Conservation (phyloP, 2,888 invertebrate species). For the Atrina japonica region DNA sequence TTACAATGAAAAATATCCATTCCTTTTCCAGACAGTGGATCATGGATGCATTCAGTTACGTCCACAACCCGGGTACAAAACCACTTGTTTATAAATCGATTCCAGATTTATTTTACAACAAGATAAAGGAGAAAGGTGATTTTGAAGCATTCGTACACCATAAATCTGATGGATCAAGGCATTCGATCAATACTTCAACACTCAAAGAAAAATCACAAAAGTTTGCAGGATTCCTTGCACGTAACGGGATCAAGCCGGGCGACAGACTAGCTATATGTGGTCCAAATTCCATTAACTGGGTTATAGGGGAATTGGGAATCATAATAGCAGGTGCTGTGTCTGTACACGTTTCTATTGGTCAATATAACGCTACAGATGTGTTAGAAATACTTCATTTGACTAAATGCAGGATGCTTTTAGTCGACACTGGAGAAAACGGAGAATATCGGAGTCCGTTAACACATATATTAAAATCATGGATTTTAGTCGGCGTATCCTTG, state of each 20-base stretch:
- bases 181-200: conserved; percentile 1
- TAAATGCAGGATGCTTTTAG: conserved; percentile 11
- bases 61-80: neutral
- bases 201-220: neutral
- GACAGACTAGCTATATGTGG: conserved; percentile 27
- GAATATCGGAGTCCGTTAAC: conserved; percentile 3
- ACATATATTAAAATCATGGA: conserved; percentile 4
- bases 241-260: conserved; percentile 23
- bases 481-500: neutral
- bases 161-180: conserved; percentile 7
- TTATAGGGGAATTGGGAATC: conserved; percentile 29
- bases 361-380: conserved; percentile 15
- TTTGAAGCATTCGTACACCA: conserved; percentile 16
- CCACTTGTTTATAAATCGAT: conserved; percentile 12
- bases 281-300: conserved; percentile 30
- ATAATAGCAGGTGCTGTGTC: conserved; percentile 25
- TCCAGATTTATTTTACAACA: neutral
- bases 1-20: no score
- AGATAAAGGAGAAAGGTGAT: neutral
- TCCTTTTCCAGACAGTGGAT: no score
- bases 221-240: conserved; percentile 9
- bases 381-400: conserved; percentile 6
- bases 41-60: no score
- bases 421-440: conserved; percentile 17
- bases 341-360: conserved; percentile 16